Evolutionary conservation across 2,113 vertebrate species (phyloP).

Genomic region (Guaruba guarouba): DNA sequence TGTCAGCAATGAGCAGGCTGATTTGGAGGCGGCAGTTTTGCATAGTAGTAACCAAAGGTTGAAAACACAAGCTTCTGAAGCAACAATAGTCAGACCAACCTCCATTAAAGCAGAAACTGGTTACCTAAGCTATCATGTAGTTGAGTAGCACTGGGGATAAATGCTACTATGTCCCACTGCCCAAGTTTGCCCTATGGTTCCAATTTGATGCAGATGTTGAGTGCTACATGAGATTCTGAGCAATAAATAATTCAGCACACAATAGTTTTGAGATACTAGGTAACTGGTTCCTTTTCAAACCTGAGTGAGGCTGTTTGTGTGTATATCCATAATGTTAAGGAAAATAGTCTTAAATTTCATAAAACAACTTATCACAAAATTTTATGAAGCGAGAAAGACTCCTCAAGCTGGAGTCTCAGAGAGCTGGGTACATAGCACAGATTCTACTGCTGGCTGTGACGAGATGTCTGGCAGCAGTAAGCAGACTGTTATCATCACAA

Average conservation of each 20-base stretch:
- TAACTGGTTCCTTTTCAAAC: neutral
- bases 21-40: neutral
- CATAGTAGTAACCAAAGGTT: neutral
- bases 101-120: neutral
- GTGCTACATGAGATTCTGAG: neutral
- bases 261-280: neutral
- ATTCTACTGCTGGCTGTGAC: conserved; percentile 24
- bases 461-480: conserved; percentile 20
- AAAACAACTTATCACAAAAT: neutral
- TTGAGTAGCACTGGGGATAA: neutral
- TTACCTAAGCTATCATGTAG: neutral
- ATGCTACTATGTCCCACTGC: neutral
- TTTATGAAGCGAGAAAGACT: neutral
- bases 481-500: conserved; percentile 42
- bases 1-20: neutral
- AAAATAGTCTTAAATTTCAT: neutral
- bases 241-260: neutral
- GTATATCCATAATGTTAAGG: neutral
- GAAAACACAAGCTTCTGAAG: neutral
- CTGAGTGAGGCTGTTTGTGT: neutral
- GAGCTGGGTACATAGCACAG: neutral
- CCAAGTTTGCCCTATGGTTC: neutral
- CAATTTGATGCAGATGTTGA: neutral
- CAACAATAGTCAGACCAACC: neutral
- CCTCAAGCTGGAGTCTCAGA: neutral